Percentiles rank a stretch among this genome's conserved stretches.
Evolutionary conservation across 2,797 vertebrate species (phyloP).

Genomic region (Botia almorhae): DNA sequence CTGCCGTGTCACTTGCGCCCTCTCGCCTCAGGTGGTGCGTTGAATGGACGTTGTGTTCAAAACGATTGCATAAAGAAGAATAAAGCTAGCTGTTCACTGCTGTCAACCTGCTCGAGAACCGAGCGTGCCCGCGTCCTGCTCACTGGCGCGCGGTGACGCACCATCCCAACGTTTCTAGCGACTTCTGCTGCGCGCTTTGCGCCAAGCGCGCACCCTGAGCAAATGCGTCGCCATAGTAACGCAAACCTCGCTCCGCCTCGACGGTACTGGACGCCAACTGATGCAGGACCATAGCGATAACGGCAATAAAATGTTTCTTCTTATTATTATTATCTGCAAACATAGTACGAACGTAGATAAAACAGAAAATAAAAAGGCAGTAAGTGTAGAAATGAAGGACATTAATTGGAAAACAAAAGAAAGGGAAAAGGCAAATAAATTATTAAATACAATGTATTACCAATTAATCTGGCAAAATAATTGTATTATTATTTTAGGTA

Average conservation of each 20-base stretch:
- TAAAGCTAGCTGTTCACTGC: constrained; percentile 17
- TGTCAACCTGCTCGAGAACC: constrained; percentile 25
- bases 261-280: neutral
- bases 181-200: constrained; percentile 50
- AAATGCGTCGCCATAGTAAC: constrained; percentile 50
- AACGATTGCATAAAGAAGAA: neutral
- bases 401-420: no score
- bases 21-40: constrained; percentile 6
- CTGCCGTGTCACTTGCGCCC: neutral
- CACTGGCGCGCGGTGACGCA: constrained; percentile 58
- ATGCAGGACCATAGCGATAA: neutral
- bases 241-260: neutral
- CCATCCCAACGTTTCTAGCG: constrained; percentile 56
- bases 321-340: neutral
- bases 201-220: constrained; percentile 27
- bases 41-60: neutral
- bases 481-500: no score
- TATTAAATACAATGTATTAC: no score
- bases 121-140: constrained; percentile 67
- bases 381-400: neutral
- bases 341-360: neutral
- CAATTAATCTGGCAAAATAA: no score
- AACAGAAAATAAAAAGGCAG: neutral
- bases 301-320: neutral
- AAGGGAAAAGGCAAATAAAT: no score